Evolutionary conservation across 2,797 vertebrate species (phyloP).

Genomic region (Eurystomus glaucurus): DNA sequence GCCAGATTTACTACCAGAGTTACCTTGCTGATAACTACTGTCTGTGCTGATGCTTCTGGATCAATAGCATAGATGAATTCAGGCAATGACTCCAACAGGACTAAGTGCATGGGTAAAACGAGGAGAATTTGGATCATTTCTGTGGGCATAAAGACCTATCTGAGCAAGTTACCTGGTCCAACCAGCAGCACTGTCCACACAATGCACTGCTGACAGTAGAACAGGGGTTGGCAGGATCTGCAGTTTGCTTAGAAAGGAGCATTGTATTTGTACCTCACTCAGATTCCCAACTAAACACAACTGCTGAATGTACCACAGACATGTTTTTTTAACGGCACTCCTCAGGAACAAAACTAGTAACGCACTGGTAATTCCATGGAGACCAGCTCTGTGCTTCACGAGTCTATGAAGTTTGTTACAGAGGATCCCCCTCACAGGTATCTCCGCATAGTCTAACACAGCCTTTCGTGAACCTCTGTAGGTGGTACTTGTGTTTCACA

Average conservation of each 20-base stretch:
- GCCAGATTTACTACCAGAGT: neutral
- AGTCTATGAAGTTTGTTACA: neutral
- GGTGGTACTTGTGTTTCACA: neutral
- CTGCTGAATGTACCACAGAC: neutral
- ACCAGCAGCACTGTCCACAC: neutral
- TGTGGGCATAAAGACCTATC: neutral
- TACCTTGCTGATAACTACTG: neutral
- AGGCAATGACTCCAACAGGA: neutral
- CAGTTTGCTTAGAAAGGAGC: neutral
- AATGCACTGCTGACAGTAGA: neutral
- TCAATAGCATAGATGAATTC: neutral
- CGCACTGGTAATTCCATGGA: neutral
- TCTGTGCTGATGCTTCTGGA: neutral
- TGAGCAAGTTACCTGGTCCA: neutral
- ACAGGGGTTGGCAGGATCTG: neutral
- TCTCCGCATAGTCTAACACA: neutral
- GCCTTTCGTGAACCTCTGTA: neutral
- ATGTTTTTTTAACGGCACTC: neutral
- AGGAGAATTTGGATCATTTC: neutral
- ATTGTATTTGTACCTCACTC: neutral
- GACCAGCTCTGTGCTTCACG: neutral
- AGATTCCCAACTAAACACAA: neutral
- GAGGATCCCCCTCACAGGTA: neutral
- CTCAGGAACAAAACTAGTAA: neutral
- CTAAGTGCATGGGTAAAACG: neutral